Evolutionary conservation across 2,113 vertebrate genomes (phyloP), one percentile per base, ranked within the genome.

Genomic region (Zonotrichia leucophrys): DNA sequence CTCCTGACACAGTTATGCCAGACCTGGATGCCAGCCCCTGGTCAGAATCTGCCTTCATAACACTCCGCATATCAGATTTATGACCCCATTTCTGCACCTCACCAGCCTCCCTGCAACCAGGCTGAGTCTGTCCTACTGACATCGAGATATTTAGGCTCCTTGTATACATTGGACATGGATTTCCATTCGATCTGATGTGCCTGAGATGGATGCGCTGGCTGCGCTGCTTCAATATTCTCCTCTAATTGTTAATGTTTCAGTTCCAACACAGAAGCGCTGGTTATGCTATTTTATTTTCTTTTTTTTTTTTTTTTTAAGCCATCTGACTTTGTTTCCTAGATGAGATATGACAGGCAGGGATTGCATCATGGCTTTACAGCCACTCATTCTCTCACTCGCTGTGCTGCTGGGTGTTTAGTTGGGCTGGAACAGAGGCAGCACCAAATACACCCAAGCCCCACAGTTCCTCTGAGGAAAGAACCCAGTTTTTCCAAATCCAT

Each of bases 291-390:
- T 69, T 33, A 25, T n/a, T 46, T 19, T 4, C 10, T 68, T 42
- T 10, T 55, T 53, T 27, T 19, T 27, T 50, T 73, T 44, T n/a
- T 60, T 16, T 60, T 75, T 21, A 69, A 49, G 67, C 35, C 53
- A 73, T 95, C 53, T n/a, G 7, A 90, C 50, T 92, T 91, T 31
- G 44, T 92, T 96, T 94, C 49, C 49, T 95, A 70, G 92, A 96
- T 95, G 68, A 81, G 78, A 89, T 59, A 46, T 92, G 94, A 91
- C 91, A 94, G 46, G 77, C 82, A 87, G 46, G 58, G 90, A 86
- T 93, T 93, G 47, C 72, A 83, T 90, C 92, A 83, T 28, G 23
- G 67, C 50, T 97, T 93, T 85, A 73, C 70, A 89, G 11, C 47
- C 7, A 2, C 59, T 82, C 6, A 0, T 83, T 94, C 20, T 0